Conservation (phyloP, 2,113 vertebrate species). For the Laticauda laticaudata region DNA sequence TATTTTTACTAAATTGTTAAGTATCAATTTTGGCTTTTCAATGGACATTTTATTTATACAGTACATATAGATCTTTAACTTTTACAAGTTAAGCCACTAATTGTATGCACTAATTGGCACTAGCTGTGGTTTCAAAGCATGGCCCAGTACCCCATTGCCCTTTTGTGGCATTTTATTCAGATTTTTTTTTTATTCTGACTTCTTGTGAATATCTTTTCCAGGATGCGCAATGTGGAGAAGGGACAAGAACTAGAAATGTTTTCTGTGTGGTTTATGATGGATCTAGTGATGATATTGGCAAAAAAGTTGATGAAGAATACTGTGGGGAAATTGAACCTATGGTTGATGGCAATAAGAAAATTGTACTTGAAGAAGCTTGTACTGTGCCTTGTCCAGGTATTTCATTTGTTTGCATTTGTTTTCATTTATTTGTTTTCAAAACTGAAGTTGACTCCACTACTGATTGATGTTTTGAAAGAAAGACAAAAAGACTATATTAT, state of each 20-base stretch:
- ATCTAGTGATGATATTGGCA: constrained; percentile 71
- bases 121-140: not conserved
- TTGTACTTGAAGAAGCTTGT: constrained; percentile 84
- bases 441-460: not conserved
- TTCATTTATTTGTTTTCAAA: not conserved
- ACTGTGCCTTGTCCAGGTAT: constrained; percentile 93
- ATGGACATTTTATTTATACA: not conserved
- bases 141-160: not conserved
- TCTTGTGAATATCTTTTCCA: constrained; percentile 39
- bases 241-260: constrained; percentile 84
- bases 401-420: not conserved
- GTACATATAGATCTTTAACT: not conserved
- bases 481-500: not conserved
- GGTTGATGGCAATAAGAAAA: constrained; percentile 77
- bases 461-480: not conserved
- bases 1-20: not conserved
- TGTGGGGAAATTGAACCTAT: constrained; percentile 81
- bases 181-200: not conserved
- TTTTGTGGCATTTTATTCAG: not conserved
- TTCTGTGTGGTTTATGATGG: constrained; percentile 92
- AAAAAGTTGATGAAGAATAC: constrained; percentile 90
- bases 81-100: not conserved
- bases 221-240: constrained; percentile 92
- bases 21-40: not conserved
- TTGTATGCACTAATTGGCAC: not conserved